Base-by-base conservation (phyloP, 1,140 invertebrate genomes). In the Limonius californicus region DNA sequence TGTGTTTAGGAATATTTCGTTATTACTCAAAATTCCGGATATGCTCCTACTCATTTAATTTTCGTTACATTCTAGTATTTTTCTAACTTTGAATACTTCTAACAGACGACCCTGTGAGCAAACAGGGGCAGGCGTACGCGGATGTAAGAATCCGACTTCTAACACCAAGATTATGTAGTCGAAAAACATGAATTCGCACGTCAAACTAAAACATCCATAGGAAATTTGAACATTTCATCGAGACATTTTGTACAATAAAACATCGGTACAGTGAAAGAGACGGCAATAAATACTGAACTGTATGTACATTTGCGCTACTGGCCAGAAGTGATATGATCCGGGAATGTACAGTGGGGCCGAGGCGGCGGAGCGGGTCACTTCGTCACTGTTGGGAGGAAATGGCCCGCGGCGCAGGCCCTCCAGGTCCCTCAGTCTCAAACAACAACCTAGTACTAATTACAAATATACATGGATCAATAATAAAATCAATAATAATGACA, bases 281-380 rank as follows among this genome's bases (percentile, higher is more conserved):
- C 63, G 66, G 66, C 61, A 71, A 71, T 70, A 66, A 68, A 69
- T 69, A 67, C 57, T 70, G 61, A n/a, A n/a, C n/a, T n/a, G 3
- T 65, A 69, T 73, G 53, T 73, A 74, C 73, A 73, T 58, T 68
- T 62, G 63, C 4, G 65, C 71, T 72, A 74, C 73, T 74, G 73
- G 72, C 73, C 73, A 71, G 54, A 68, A 72, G 68, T 75, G 73
- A 76, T 76, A 75, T 76, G 74, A 72, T 73, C 57, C 50, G 71
- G 74, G 74, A 74, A 74, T 76, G 74, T 75, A 72, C 70, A 71
- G 57, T 50, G 70, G 71, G 66, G 43, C 58, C 57, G 43, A 65
- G 69, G 60, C 57, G 62, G 54, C 57, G 56, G 15, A 27, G 15
- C 21, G 15, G 11, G 18, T 14, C 7, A 12, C 15, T 18, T 19